A percentile compares a stretch with the other conserved stretches of the same genome.
These are phyloP conservation scores for Schrankia costaestrigalis DNA, from an alignment of 2,888 invertebrate species.

Conservation along the genomic window DNA sequence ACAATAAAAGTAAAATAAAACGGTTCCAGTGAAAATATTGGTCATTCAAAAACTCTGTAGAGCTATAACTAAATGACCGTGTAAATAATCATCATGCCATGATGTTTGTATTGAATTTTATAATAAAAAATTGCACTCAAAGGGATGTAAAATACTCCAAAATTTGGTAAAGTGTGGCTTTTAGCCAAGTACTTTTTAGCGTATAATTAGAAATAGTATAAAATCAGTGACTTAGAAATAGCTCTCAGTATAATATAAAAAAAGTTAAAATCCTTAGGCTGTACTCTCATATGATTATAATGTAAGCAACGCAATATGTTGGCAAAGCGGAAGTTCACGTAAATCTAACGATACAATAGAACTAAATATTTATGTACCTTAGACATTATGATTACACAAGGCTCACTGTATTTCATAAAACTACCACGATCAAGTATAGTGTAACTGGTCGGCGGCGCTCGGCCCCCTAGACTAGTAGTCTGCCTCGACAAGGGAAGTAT, in stretches of 20 bases:
- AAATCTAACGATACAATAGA: slow-evolving; percentile 78
- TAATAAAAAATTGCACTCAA: slow-evolving; percentile 67
- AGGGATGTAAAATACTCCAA: slow-evolving; percentile 78
- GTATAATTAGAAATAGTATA: slow-evolving; percentile 68
- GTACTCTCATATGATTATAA: slow-evolving; percentile 78
- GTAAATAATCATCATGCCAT: slow-evolving; percentile 71
- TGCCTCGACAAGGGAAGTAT: slow-evolving; percentile 53
- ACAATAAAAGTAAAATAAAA: slow-evolving; percentile 71
- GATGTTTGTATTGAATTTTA: slow-evolving; percentile 66
- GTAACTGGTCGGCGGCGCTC: slow-evolving; percentile 44
- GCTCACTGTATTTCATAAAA: slow-evolving; percentile 65
- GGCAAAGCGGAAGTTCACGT: slow-evolving; percentile 79
- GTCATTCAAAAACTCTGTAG: slow-evolving; percentile 77
- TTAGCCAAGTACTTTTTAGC: slow-evolving; percentile 64
- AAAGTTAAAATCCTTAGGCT: slow-evolving; percentile 81
- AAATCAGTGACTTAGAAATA: slow-evolving; percentile 79
- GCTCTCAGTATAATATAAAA: slow-evolving; percentile 79
- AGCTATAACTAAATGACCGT: slow-evolving; percentile 79
- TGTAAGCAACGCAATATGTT: slow-evolving; percentile 80
- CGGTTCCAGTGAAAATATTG: slow-evolving; percentile 73
- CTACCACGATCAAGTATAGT: slow-evolving; percentile 52
- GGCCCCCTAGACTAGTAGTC: slow-evolving; percentile 53
- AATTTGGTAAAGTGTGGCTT: slow-evolving; percentile 68
- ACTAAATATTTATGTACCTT: slow-evolving; percentile 79
- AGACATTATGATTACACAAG: slow-evolving; percentile 77